Conservation (phyloP, 2,797 vertebrate genomes). For the Dendrocincla tyrannina region DNA sequence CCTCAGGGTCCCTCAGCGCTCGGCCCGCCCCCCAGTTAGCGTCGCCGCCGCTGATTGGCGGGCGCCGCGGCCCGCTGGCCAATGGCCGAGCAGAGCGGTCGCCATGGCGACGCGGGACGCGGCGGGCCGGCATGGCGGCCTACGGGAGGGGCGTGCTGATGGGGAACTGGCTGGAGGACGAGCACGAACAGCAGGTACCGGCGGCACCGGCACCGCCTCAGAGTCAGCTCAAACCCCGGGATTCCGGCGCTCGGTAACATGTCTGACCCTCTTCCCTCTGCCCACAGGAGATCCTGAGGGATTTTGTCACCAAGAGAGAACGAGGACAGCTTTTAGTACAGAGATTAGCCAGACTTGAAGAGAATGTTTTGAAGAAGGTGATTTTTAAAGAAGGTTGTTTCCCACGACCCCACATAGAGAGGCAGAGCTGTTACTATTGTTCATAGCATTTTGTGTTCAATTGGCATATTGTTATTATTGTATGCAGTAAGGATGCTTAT, state of each 20-base stretch:
- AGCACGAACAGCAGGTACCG: background rate
- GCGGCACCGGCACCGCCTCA: too few relatives aligned
- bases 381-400: background rate
- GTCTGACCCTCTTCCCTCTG: background rate
- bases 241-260: accelerated
- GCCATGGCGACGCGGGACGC: background rate
- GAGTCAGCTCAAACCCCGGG: background rate
- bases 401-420: accelerated
- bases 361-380: constrained; percentile 84
- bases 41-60: too few relatives aligned
- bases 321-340: constrained; percentile 85
- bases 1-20: too few relatives aligned
- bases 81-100: background rate
- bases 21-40: accelerated
- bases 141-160: background rate
- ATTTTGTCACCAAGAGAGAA: constrained; percentile 81
- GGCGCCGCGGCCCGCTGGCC: background rate
- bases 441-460: background rate
- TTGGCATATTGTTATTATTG: background rate
- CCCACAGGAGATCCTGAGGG: constrained; percentile 80
- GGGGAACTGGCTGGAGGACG: background rate
- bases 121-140: background rate
- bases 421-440: background rate
- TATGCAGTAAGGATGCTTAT: background rate
- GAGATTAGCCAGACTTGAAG: constrained; percentile 77